phyloP scores from a whole-genome alignment of 2,888 invertebrate species.

The Priocnemis perturbator region DNA sequence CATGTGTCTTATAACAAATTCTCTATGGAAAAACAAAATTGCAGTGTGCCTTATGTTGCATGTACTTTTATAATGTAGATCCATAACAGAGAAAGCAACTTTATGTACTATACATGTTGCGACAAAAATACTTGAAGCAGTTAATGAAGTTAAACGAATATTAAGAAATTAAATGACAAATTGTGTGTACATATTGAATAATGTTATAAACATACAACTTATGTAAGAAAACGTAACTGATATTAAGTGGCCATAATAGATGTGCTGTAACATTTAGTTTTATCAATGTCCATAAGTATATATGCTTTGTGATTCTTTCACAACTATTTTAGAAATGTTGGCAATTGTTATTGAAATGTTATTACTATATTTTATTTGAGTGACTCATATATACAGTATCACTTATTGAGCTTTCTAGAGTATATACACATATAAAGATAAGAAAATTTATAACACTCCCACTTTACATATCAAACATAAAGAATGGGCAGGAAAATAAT shows the following conservation, averaged over 20 bases:
- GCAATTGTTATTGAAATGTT: background rate
- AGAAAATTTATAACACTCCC: slow-evolving; percentile 25
- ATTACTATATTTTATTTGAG: slow-evolving; percentile 19
- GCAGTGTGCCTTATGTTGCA: background rate
- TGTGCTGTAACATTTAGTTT: background rate
- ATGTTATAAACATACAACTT: background rate
- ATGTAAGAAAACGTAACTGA: too few species aligned
- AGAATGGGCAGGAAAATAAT: slow-evolving; percentile 5
- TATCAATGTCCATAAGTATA: background rate
- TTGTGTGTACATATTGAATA: background rate
- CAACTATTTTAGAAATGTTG: background rate
- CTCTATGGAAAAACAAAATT: background rate
- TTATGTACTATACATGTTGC: background rate
- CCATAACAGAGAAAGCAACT: background rate
- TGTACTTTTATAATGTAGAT: background rate
- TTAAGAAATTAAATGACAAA: background rate
- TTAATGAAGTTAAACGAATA: background rate
- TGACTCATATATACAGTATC: too few species aligned
- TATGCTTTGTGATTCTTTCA: background rate
- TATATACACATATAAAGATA: slow-evolving; percentile 16
- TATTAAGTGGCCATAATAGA: background rate
- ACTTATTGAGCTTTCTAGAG: too few species aligned
- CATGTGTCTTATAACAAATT: background rate
- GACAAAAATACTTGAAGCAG: too few species aligned
- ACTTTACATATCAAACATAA: too few species aligned